phyloP scores from a whole-genome alignment of 2,113 vertebrate species.

The Pungitius pungitius region DNA sequence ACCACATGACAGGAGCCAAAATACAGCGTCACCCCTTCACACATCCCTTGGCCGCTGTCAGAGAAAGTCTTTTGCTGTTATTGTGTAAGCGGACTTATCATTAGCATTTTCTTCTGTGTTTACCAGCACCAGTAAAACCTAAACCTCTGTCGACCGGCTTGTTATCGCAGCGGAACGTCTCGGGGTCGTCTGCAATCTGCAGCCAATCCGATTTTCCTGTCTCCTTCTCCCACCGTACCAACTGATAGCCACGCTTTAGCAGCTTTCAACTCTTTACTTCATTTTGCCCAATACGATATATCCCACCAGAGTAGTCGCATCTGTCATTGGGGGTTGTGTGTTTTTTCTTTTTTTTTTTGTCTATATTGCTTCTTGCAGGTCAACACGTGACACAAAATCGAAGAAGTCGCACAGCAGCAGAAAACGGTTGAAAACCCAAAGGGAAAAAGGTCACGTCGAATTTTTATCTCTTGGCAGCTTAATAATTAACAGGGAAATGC shows the following conservation, averaged over 20 bases:
- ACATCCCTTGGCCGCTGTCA: slow-evolving; percentile 60
- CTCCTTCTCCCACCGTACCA: slow-evolving; percentile 5
- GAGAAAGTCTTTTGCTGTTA: slow-evolving; percentile 22
- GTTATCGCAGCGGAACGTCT: slow-evolving; percentile 34
- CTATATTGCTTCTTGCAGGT: neutral
- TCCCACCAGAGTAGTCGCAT: neutral
- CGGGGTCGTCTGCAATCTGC: slow-evolving; percentile 24
- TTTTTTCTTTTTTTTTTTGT: neutral
- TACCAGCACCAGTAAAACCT: too few species aligned
- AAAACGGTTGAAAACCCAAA: slow-evolving; percentile 4
- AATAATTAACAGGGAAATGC: slow-evolving; percentile 48
- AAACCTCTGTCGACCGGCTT: slow-evolving; percentile 12
- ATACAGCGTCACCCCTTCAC: slow-evolving; percentile 58
- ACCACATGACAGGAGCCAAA: slow-evolving; percentile 66
- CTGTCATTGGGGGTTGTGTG: neutral
- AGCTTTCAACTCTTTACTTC: slow-evolving; percentile 3
- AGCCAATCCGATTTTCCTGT: slow-evolving; percentile 17
- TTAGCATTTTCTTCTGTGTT: neutral
- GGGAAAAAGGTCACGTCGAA: slow-evolving; percentile 8
- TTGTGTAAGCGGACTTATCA: slow-evolving; percentile 34
- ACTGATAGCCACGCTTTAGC: slow-evolving; percentile 12
- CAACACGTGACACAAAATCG: neutral
- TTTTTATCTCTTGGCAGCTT: slow-evolving; percentile 11
- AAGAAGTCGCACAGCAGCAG: neutral
- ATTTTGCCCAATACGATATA: neutral